Conservation (phyloP, 1,140 invertebrate species). For the Drosophila leontia region DNA sequence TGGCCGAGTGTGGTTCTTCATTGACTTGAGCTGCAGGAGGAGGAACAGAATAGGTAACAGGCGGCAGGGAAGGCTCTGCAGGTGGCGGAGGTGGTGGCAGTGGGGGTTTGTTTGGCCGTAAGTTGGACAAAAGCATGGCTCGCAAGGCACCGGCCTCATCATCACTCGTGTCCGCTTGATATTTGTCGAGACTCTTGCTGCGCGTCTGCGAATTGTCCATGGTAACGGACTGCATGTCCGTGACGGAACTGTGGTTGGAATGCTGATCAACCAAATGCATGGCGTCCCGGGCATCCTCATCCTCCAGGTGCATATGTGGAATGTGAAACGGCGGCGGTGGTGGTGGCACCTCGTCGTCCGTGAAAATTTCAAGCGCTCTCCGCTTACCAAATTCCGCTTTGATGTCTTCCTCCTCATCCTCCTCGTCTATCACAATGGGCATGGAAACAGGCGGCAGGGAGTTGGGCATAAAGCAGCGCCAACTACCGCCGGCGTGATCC, state of each 20-base stretch:
- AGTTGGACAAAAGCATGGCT: conserved; percentile 70
- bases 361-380: not conserved
- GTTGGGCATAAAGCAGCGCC: conserved; percentile 58
- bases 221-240: conserved; percentile 66
- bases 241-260: conserved; percentile 47
- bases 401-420: conserved; percentile 39
- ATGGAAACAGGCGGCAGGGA: conserved; percentile 57
- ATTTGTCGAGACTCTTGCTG: conserved; percentile 20
- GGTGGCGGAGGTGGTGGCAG: conserved; percentile 16
- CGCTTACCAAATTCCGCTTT: not conserved
- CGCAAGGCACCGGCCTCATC: conserved; percentile 75
- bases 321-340: conserved; percentile 70
- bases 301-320: conserved; percentile 59
- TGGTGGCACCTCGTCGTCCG: conserved; percentile 57
- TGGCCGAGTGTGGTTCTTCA: not conserved
- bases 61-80: not conserved
- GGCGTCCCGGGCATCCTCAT: conserved; percentile 69
- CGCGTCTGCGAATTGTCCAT: conserved; percentile 68
- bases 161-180: conserved; percentile 50
- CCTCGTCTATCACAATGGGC: conserved; percentile 69
- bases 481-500: conserved; percentile 43
- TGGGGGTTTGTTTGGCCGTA: conserved; percentile 19
- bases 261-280: conserved; percentile 55
- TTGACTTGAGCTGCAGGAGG: not conserved
- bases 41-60: not conserved